Base-by-base conservation (phyloP, 2,797 vertebrate species). In the Crenuchus spilurus region DNA sequence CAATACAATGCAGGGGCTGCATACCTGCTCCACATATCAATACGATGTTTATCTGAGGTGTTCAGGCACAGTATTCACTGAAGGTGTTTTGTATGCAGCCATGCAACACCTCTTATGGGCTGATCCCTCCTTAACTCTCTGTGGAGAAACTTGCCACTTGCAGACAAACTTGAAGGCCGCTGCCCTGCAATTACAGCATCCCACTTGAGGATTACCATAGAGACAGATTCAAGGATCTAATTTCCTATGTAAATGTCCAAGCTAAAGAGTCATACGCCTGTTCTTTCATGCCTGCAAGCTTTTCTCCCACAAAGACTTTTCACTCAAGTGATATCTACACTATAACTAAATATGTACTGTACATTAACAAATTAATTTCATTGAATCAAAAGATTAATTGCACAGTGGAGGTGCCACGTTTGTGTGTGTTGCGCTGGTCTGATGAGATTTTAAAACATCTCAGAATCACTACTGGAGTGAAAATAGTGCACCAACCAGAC, bases 171-270 rank as follows among this genome's bases (percentile, higher is more conserved):
- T 65, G 48, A 74, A 63, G 68, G 66, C 35, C 44, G 54, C 35
- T 10, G n/a, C 31, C 31, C 60, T 66, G 66, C 58, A 75, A 83
- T 76, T 44, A 83, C 39, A 70, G 72, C 14, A 70, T 22, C 54
- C 70, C 71, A 63, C 76, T 78, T 73, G 6, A 80, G 51, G 24
- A 77, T 83, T 74, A 79, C 79, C 81, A 80, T 80, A 83, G 81
- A 24, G 76, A 83, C 81, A 76, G 57, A 35, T 78, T 74, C 41
- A 80, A 80, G 72, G 33, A 54, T 77, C 72, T 70, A 49, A 82
- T 82, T 77, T 72, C 18, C 42, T 60, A 68, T 72, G 51, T 69
- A 77, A 72, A 28, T 64, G 18, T 77, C 55, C 22, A 63, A 69
- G 26, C 20, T 58, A 49, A 72, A 72, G 46, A 61, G 62, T 63